phyloP scores from a whole-genome alignment of 2,113 vertebrate species.

The Tetrax tetrax region DNA sequence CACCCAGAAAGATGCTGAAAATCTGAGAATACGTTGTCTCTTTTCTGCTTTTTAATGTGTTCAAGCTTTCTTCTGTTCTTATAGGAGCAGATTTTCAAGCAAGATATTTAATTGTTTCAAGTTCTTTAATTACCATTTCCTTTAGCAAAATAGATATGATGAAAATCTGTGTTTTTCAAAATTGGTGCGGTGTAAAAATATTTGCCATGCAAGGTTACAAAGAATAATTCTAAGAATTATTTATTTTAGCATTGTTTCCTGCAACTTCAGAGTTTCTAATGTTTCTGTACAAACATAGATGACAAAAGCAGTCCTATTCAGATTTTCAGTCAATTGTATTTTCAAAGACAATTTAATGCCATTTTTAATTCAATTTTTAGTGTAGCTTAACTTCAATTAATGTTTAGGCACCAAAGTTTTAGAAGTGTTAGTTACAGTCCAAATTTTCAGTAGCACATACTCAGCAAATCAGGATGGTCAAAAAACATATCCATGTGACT shows the following conservation, averaged over 20 bases:
- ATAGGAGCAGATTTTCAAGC: background rate
- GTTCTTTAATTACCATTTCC: background rate
- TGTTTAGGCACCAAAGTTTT: background rate
- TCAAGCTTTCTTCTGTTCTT: background rate
- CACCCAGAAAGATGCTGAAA: background rate
- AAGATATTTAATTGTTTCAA: background rate
- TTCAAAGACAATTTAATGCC: background rate
- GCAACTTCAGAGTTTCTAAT: background rate
- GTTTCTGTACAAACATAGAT: background rate
- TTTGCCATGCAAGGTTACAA: background rate
- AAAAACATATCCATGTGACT: background rate
- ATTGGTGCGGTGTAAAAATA: background rate
- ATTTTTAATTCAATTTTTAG: background rate
- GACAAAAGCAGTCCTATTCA: background rate
- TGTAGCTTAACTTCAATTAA: background rate
- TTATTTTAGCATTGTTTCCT: background rate
- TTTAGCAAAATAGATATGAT: background rate
- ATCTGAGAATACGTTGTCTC: background rate
- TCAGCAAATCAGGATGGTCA: background rate
- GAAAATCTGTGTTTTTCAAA: rapidly evolving
- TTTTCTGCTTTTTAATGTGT: background rate
- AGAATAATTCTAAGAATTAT: background rate
- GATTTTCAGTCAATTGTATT: background rate
- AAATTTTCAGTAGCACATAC: background rate
- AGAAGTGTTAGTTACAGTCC: background rate